Base-by-base conservation (phyloP, 64 coral and sea anemone species). In the Montipora capricornis region DNA sequence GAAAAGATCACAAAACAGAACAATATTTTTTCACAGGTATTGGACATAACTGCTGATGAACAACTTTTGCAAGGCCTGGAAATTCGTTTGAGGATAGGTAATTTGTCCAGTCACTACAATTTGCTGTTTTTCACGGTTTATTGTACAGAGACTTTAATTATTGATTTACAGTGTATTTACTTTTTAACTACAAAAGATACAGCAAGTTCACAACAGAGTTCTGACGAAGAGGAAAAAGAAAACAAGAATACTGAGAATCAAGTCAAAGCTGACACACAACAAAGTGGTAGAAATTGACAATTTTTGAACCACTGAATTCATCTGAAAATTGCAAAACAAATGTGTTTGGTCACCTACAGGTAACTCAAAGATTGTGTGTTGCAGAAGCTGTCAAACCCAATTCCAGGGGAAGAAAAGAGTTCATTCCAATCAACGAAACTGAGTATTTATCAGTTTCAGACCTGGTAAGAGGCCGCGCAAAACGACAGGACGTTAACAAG, bases 401-500 rank as follows among this genome's bases (percentile, higher is more conserved):
- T 50, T 71, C 1, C 26, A 70, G 82, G 13, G 82, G 82, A 50
- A 86, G 17, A 86, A 92, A 87, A n/a, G 84, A 96, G 51, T 96
- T 96, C 58, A 48, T 94, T 53, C 77, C 97, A 29, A 80, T 99
- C 3, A 84, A 95, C 52, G 76, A 96, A 55, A 89, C 80, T 13
- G 97, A 99, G 46, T 99, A 96, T 89, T n/a, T 90, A 55, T 81
- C 81, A 80, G 89, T 99, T 9, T 99, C 97, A 46, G 80, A 92
- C 49, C 91, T 99, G 48, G 87, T 99, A 17, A 74, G 94, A 68
- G 95, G 97, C 22, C 83, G 95, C 84, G 92, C 81, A 37, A 96
- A 96, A 80, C 78, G 96, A 8, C 83, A 88, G 49, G 97, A 93
- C 87, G 97, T 99, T 3, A 99, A 99, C 78, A 91, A 98, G 96